Evolutionary conservation across 2,113 vertebrate genomes (phyloP).

Genomic region (Cochlearius cochlearius): DNA sequence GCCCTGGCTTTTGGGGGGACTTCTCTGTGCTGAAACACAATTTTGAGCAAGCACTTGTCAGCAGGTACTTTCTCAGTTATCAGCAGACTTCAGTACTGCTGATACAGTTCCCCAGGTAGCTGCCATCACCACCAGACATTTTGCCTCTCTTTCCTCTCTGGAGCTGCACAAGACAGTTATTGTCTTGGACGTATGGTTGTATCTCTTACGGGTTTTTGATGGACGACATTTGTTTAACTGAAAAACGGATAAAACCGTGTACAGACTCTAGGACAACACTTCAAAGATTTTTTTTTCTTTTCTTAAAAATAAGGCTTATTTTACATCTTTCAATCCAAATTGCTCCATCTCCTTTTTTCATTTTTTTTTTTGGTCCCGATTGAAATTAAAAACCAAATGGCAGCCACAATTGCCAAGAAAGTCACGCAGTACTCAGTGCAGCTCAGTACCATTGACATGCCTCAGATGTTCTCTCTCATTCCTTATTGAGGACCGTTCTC

Average conservation of each 20-base stretch:
- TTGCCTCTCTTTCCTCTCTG: neutral
- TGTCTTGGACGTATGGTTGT: neutral
- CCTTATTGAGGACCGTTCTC: neutral
- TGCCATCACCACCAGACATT: neutral
- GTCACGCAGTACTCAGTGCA: neutral
- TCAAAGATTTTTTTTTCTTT: neutral
- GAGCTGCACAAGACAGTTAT: neutral
- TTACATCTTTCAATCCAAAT: neutral
- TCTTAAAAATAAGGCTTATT: neutral
- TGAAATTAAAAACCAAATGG: neutral
- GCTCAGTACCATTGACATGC: neutral
- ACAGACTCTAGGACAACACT: neutral
- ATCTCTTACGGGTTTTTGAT: neutral
- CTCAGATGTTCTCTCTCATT: neutral
- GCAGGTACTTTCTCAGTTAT: neutral
- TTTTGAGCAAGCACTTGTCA: neutral
- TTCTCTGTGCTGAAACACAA: neutral
- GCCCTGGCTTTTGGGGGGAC: neutral
- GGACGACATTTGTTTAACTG: neutral
- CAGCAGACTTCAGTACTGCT: neutral
- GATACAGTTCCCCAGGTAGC: neutral
- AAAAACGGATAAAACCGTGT: neutral
- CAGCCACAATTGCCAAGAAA: neutral
- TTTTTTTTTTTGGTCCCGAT: rapidly evolving
- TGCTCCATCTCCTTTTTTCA: neutral